Evolutionary conservation across 2,113 vertebrate genomes (phyloP), one percentile per base, ranked within the genome.

Genomic region (Leptodactylus fuscus): DNA sequence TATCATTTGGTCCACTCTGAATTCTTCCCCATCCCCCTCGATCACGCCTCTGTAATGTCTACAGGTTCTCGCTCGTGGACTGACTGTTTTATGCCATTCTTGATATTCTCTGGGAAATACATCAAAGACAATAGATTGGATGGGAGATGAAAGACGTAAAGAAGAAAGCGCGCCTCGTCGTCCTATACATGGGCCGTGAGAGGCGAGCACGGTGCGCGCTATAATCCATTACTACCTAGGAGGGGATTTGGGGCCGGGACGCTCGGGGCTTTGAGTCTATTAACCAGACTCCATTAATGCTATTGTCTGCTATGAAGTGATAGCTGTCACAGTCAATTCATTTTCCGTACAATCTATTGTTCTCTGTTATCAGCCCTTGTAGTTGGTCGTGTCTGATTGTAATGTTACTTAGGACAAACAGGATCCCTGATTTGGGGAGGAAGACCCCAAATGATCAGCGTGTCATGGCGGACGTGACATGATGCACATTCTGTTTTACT

Each of bases 101-200:
- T 75, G 44, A 48, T 75, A 48, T 75, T 75, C 71, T 48, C 71
- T 5, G 44, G 44, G 41, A 75, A 69, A 75, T 44, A 75, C 71
- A 48, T 75, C 71, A 75, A 75, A 75, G 71, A 69, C 65, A 69
- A 69, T 69, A 69, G 65, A 48, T 75, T 48, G 41, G 41, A 18
- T 46, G n/a, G 27, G 36, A 75, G 71, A 75, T 75, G 71, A 75
- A 46, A 75, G 71, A 75, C 9, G 27, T 20, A 48, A 16, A 75
- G 71, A 75, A 75, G 41, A 75, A 49, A 75, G 44, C 32, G 32
- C 65, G 3, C 38, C 32, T 20, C 34, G 3, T 38, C 22, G 65
- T 38, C 8, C 38, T 16, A 12, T 20, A 67, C 62, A 15, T 29
- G 3, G 60, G 5, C 58, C 29, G 58, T 15, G 11, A 67, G 20